phyloP scores from a whole-genome alignment of 2,888 invertebrate genomes.

The Synergus japonicus region DNA sequence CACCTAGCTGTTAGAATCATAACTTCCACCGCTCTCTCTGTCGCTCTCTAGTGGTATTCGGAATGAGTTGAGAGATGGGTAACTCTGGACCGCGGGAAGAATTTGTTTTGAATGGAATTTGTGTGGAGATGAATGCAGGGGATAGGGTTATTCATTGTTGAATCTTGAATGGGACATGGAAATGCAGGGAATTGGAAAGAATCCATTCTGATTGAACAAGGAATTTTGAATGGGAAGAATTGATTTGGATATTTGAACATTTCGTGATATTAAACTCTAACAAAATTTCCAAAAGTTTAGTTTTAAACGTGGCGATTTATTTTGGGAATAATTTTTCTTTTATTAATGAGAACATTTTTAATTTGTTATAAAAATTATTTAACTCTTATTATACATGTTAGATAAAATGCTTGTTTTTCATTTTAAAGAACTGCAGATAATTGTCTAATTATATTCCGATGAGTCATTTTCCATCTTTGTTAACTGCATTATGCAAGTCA shows the following conservation, averaged over 20 bases:
- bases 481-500: neutral
- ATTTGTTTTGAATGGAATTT: slow-evolving; percentile 21
- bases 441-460: neutral
- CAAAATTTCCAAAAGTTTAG: too few species aligned
- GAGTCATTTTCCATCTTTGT: slow-evolving; percentile 13
- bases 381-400: too few species aligned
- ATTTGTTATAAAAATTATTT: too few species aligned
- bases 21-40: neutral
- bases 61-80: slow-evolving; percentile 8
- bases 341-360: too few species aligned
- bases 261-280: too few species aligned
- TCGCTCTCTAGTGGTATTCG: neutral
- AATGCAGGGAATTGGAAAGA: too few species aligned
- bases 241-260: neutral
- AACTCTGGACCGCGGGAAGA: neutral
- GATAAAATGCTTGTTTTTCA: too few species aligned
- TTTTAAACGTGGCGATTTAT: too few species aligned
- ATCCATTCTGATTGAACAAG: neutral
- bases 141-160: neutral
- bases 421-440: neutral
- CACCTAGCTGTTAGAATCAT: slow-evolving; percentile 37
- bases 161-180: neutral
- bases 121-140: neutral
- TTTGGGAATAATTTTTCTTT: too few species aligned
- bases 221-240: neutral